Percentiles rank a stretch among this genome's conserved stretches.
Evolutionary conservation across 2,113 vertebrate species (phyloP).

Genomic region (Lepus timidus): DNA sequence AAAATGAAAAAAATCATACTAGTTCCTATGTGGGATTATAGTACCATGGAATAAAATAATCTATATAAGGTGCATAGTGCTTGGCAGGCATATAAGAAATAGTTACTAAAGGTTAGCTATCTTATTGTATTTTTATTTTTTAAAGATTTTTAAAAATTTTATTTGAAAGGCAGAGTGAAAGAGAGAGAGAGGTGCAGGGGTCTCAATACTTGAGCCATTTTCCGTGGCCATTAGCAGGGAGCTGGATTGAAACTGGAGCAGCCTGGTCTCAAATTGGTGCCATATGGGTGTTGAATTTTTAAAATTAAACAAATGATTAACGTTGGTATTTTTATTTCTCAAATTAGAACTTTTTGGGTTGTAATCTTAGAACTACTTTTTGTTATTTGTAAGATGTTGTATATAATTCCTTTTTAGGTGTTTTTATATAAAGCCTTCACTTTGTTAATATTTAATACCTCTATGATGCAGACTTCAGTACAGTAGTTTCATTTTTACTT

Average conservation of each 20-base stretch:
- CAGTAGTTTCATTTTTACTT: neutral
- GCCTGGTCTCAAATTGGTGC: no score
- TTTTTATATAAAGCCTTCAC: conserved; percentile 46
- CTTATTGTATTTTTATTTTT: conserved; percentile 8
- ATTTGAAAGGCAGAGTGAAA: no score
- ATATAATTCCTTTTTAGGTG: neutral
- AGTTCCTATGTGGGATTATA: neutral
- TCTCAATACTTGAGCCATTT: no score
- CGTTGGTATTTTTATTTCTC: neutral
- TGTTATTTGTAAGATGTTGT: neutral
- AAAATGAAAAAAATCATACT: neutral
- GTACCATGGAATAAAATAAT: conserved; percentile 12
- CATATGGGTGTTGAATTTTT: neutral
- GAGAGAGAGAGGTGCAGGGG: no score
- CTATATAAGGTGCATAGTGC: neutral
- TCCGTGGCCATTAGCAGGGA: no score
- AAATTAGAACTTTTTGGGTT: conserved; percentile 30
- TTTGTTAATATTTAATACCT: neutral
- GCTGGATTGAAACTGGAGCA: no score
- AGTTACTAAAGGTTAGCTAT: neutral
- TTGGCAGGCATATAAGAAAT: neutral
- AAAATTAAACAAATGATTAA: conserved; percentile 17
- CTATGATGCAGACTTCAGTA: neutral
- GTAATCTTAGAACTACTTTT: neutral
- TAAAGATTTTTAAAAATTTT: no score